Evolutionary conservation across 2,113 vertebrate species (phyloP).

Genomic region (Sterna hirundo): DNA sequence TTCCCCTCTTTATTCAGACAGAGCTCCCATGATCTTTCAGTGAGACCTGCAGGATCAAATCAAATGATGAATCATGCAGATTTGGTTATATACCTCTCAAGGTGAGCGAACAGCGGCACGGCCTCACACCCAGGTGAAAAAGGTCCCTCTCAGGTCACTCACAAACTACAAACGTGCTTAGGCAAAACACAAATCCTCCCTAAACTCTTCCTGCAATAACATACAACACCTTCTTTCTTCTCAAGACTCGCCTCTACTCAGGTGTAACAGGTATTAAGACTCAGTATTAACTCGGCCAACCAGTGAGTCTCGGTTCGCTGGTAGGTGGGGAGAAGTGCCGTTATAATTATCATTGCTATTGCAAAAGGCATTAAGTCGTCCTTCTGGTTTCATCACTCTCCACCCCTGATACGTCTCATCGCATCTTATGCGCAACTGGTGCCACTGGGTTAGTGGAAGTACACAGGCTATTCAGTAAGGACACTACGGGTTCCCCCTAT

Average conservation of each 20-base stretch:
- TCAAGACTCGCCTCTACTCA: not conserved
- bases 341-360: not conserved
- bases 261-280: not conserved
- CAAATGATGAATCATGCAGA: not conserved
- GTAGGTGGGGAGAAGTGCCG: not conserved
- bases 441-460: not conserved
- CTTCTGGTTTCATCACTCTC: not conserved
- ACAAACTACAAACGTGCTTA: not conserved
- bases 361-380: not conserved
- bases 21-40: not conserved
- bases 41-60: not conserved
- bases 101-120: not conserved
- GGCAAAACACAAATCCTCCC: not conserved
- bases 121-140: not conserved
- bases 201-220: not conserved
- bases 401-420: not conserved
- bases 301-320: not conserved
- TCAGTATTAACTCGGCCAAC: not conserved
- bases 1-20: not conserved
- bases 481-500: fast-evolving
- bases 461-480: not conserved
- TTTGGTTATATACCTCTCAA: not conserved
- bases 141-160: not conserved
- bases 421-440: not conserved
- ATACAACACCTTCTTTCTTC: fast-evolving